Evolutionary conservation across 2,888 invertebrate species (phyloP).

Genomic region (Frankliniella fusca): DNA sequence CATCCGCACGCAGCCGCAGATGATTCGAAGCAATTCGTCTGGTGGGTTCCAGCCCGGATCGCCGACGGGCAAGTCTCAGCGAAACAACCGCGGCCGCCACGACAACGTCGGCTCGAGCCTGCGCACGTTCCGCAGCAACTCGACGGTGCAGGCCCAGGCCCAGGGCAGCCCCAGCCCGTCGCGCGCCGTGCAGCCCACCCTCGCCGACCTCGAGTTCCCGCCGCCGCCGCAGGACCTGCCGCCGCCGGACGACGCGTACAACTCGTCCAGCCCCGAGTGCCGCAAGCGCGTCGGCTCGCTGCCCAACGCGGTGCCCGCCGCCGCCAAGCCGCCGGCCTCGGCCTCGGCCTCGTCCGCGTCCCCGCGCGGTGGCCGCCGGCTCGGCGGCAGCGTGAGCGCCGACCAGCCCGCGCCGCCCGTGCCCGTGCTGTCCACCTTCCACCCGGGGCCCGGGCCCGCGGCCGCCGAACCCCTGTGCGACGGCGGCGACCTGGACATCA

Average conservation of each 20-base stretch:
- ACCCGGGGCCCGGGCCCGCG: background rate
- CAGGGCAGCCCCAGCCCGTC: slow-evolving; percentile 57
- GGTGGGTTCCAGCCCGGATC: slow-evolving; percentile 54
- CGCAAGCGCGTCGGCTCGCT: slow-evolving; percentile 30
- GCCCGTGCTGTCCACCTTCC: slow-evolving; percentile 7
- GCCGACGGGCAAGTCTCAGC: slow-evolving; percentile 34
- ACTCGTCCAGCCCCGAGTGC: slow-evolving; percentile 40
- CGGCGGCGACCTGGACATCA: slow-evolving; percentile 11
- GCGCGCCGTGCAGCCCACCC: slow-evolving; percentile 64
- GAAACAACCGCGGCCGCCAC: slow-evolving; percentile 46
- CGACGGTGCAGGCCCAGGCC: slow-evolving; percentile 45
- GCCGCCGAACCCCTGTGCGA: background rate
- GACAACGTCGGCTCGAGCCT: slow-evolving; percentile 48
- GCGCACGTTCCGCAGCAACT: slow-evolving; percentile 57
- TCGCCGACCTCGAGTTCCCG: slow-evolving; percentile 82
- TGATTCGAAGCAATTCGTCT: slow-evolving; percentile 86
- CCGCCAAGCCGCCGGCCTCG: slow-evolving; percentile 35
- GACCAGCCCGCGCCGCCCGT: background rate
- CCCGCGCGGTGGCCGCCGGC: slow-evolving; percentile 39
- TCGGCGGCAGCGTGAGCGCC: slow-evolving; percentile 41
- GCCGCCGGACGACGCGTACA: slow-evolving; percentile 63
- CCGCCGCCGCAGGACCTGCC: slow-evolving; percentile 78
- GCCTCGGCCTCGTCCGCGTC: slow-evolving; percentile 38
- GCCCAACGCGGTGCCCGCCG: slow-evolving; percentile 43
- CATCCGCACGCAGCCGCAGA: slow-evolving; percentile 64